These are phyloP conservation scores for Plagodis pulveraria DNA, from an alignment of 2,888 invertebrate genomes.

Conservation along the genomic window DNA sequence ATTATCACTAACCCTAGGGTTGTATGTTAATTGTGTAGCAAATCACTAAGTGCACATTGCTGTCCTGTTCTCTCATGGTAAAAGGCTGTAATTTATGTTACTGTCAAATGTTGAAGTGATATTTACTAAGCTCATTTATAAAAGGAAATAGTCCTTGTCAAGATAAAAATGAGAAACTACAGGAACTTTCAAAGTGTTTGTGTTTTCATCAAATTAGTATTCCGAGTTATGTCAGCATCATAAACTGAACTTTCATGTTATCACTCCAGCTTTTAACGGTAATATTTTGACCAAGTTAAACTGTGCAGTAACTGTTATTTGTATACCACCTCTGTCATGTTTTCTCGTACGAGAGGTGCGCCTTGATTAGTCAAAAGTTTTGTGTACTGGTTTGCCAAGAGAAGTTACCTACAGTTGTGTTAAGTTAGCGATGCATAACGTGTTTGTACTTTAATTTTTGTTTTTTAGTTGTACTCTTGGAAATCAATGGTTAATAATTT, in stretches of 20 bases:
- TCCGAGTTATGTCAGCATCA: neutral
- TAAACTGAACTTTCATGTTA: neutral
- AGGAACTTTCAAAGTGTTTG: no score
- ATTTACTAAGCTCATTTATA: neutral
- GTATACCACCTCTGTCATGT: constrained; percentile 52
- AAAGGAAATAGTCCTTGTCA: no score
- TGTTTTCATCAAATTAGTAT: neutral
- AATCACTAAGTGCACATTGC: constrained; percentile 75
- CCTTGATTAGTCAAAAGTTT: constrained; percentile 76
- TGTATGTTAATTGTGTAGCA: constrained; percentile 74
- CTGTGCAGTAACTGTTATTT: constrained; percentile 61
- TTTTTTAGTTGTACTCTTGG: constrained; percentile 85
- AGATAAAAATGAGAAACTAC: no score
- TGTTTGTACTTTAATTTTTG: constrained; percentile 86
- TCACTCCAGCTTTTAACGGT: constrained; percentile 10
- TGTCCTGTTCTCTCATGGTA: constrained; percentile 73
- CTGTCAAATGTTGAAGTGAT: constrained; percentile 13
- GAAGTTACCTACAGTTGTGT: constrained; percentile 85
- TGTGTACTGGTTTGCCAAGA: constrained; percentile 82
- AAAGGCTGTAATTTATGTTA: constrained; percentile 65
- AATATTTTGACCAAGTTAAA: constrained; percentile 66
- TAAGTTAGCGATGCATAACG: constrained; percentile 84
- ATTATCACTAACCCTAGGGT: constrained; percentile 71
- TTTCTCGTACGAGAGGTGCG: constrained; percentile 80
- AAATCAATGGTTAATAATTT: constrained; percentile 85